Base-by-base conservation (phyloP, 2,797 vertebrate genomes). In the Oreonectes daqikongensis region DNA sequence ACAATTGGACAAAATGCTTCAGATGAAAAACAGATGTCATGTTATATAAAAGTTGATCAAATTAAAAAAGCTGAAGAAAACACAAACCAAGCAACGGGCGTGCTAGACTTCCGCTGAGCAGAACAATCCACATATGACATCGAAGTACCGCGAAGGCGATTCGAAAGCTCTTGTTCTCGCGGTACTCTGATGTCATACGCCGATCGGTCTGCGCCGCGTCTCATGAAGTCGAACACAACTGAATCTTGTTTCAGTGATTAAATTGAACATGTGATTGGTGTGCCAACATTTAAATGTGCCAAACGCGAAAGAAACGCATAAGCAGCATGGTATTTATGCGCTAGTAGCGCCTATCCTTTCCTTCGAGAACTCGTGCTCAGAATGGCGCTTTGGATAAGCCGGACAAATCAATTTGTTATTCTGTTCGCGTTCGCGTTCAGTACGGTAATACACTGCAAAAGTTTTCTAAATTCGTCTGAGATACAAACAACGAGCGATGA, bases 311-410 rank as follows among this genome's bases (percentile, higher is more conserved):
- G 10, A 1, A 48, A 15, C 17, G 15, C 8, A 61, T 50, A 38
- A 73, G 17, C 10, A 26, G 20, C 30, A 6, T 0, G 11, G 4
- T 0, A 0, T n/a, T 30, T 30, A 17, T 30, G 5, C 5, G 22
- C 53, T 5, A 14, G 9, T 59, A 24, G 24, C 55, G 22, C 12
- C 3, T 7, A 12, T n/a, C 3, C 5, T 3, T 9, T 60, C n/a
- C 40, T 42, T 14, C 12, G 28, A 32, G 5, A 8, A 18, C 28
- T 60, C 11, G 6, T 2, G 50, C 26, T 17, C 18, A 66, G 6
- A 66, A 75, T 75, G 72, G 48, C 35, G 22, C 2, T 1, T 53
- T n/a, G 24, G 24, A 66, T 55, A 75, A 20, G n/a, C 3, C 3
- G 2, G 5, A 14, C 5, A 28, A 15, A 15, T 20, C 2, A 42